These are phyloP conservation scores for Phaonia tiefii DNA, from an alignment of 2,888 invertebrate genomes.

Conservation along the genomic window DNA sequence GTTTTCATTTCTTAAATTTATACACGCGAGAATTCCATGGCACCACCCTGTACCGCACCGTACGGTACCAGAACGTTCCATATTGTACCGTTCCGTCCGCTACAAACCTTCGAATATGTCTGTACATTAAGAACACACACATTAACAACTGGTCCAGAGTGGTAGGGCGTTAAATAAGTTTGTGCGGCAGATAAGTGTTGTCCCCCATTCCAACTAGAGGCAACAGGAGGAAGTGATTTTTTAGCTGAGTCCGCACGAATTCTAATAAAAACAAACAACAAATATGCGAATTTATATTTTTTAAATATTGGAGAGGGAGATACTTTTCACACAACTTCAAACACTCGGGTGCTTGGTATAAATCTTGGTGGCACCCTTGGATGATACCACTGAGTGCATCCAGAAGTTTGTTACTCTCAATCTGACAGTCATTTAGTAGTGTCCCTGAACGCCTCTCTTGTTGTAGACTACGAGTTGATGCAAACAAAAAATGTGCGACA, in stretches of 20 bases:
- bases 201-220: neutral
- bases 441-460: neutral
- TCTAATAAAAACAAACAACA: neutral
- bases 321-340: neutral
- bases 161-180: neutral
- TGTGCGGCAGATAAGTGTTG: neutral
- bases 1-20: constrained; percentile 55
- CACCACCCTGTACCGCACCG: neutral
- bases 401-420: constrained; percentile 2
- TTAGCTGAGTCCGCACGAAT: constrained; percentile 11
- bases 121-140: constrained; percentile 15
- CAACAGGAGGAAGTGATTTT: constrained; percentile 11
- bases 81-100: neutral
- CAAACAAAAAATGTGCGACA: too few relatives aligned
- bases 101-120: constrained; percentile 13
- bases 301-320: neutral
- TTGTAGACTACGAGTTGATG: neutral
- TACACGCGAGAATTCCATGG: constrained; percentile 52
- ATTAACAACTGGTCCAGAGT: neutral
- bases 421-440: constrained; percentile 6
- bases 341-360: neutral
- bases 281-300: constrained; percentile 17
- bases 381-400: neutral
- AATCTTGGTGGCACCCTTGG: constrained; percentile 9
- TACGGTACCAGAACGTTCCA: neutral